phyloP scores from a whole-genome alignment of 2,113 vertebrate genomes.

The Chiloscyllium plagiosum region DNA sequence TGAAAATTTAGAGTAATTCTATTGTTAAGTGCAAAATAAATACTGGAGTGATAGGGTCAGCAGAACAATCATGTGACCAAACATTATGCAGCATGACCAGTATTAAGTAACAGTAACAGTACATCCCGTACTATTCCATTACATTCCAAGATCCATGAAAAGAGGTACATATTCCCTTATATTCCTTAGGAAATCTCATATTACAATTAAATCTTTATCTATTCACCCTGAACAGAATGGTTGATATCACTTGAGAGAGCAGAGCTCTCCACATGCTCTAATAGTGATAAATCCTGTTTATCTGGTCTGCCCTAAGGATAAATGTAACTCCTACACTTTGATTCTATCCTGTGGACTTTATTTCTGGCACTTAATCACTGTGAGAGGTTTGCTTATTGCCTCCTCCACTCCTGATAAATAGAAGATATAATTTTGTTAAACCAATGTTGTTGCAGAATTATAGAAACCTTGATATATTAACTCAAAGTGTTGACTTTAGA shows the following conservation, averaged over 20 bases:
- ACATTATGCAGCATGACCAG: neutral
- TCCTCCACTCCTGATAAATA: neutral
- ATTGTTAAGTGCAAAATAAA: neutral
- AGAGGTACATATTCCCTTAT: neutral
- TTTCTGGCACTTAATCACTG: conserved; percentile 8
- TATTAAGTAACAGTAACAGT: neutral
- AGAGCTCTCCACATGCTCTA: neutral
- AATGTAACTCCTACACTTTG: conserved; percentile 6
- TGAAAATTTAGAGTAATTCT: neutral
- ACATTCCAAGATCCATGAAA: neutral
- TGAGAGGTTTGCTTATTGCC: neutral
- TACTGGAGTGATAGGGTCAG: neutral
- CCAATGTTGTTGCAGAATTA: neutral
- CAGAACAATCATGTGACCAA: neutral
- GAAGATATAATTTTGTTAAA: neutral
- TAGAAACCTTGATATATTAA: neutral
- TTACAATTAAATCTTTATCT: conserved; percentile 24
- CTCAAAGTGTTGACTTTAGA: neutral
- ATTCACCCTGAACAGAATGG: neutral
- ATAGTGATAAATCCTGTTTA: conserved; percentile 16
- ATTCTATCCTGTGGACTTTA: conserved; percentile 20
- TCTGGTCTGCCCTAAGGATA: neutral
- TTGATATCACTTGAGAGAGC: neutral
- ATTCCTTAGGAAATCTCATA: neutral
- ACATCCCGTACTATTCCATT: neutral